A percentile compares a stretch with the other conserved stretches of the same genome.
Conservation (phyloP, 2,113 vertebrate species). For the Podiceps cristatus region DNA sequence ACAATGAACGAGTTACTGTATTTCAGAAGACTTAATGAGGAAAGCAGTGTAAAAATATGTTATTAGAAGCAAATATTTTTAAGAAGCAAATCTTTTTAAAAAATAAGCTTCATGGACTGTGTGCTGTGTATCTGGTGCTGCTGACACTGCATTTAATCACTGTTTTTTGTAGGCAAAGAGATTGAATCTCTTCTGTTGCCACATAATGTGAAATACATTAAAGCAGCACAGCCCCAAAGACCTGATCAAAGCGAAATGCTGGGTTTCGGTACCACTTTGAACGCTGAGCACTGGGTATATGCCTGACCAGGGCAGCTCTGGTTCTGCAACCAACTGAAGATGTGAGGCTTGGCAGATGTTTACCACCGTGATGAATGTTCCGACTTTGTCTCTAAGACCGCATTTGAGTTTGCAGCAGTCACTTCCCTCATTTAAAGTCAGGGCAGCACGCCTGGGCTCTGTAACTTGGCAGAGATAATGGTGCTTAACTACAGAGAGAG, state of each 20-base stretch:
- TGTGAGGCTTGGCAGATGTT: background rate
- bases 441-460: background rate
- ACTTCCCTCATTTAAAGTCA: background rate
- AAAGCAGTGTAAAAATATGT: background rate
- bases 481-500: background rate
- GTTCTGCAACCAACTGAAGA: background rate
- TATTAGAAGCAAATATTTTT: background rate
- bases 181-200: background rate
- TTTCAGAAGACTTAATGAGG: background rate
- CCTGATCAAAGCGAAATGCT: rapidly evolving
- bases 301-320: background rate
- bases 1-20: background rate
- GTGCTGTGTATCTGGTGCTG: no score
- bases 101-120: background rate
- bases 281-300: rapidly evolving
- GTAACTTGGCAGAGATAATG: background rate
- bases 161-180: background rate
- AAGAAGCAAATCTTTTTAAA: background rate
- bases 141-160: background rate
- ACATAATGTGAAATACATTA: rapidly evolving
- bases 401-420: background rate
- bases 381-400: background rate
- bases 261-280: rapidly evolving
- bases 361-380: background rate
- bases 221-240: background rate